Evolutionary conservation across 2,888 invertebrate genomes (phyloP).

Genomic region (Dinocampus coccinellae): DNA sequence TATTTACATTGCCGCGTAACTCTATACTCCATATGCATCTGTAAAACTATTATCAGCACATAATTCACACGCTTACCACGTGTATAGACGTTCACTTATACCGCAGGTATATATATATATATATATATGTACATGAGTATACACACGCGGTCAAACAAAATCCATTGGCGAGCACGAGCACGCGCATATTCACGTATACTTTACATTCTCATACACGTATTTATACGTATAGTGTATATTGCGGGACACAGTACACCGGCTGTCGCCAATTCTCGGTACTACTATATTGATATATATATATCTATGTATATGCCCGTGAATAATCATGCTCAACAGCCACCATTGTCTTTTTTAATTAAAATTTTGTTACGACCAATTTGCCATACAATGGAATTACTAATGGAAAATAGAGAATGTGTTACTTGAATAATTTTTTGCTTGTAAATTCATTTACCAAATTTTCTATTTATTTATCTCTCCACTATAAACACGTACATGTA

Average conservation of each 20-base stretch:
- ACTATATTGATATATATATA: too few relatives aligned
- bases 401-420: conserved; percentile 36
- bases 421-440: conserved; percentile 17
- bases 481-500: not conserved
- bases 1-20: not conserved
- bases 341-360: conserved; percentile 56
- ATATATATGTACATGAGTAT: not conserved
- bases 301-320: conserved; percentile 48
- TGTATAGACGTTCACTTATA: not conserved
- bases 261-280: conserved; percentile 24
- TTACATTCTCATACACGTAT: conserved; percentile 20
- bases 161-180: not conserved
- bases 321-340: conserved; percentile 48
- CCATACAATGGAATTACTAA: conserved; percentile 44
- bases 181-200: conserved; percentile 1
- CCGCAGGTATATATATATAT: not conserved
- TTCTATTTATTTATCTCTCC: too few relatives aligned
- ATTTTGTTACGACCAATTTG: conserved; percentile 53
- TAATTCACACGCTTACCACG: not conserved
- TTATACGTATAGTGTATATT: conserved; percentile 3
- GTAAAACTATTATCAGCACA: not conserved
- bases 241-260: conserved; percentile 23
- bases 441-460: conserved; percentile 7
- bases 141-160: conserved; percentile 13
- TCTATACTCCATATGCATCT: conserved; percentile 1